Evolutionary conservation across 2,888 invertebrate genomes (phyloP), one percentile per base, ranked within the genome.

Genomic region (Eutolmus rufibarbis): DNA sequence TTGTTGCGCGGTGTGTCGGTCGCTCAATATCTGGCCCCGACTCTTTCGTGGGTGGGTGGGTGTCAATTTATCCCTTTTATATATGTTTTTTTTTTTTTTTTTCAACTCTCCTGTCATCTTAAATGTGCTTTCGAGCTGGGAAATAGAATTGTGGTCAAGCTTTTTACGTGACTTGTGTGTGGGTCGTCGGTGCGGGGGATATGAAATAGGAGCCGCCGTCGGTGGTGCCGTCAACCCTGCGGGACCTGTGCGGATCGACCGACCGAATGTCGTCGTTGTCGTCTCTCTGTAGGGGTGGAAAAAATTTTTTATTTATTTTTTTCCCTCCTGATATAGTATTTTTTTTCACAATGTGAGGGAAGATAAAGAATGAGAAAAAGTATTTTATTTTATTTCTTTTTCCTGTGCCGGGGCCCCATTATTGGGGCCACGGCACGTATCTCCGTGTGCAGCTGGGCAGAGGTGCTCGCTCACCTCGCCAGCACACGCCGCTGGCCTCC

Each of bases 401-500:
- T 56, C 3, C 19, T 56, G 7, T 56, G 1, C 66, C 66, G 4
- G 66, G 66, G 51, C 40, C 84, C 57, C 66, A 84, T 40, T 84
- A 84, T 84, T 34, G 34, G 66, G 84, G 23, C 66, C 40, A 43
- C 84, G 40, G 66, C 66, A 84, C 66, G 66, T 84, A 66, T 16
- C 66, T 84, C 66, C 84, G 31, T 84, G 66, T 84, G 37, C 66
- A 66, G 84, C 28, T 66, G 37, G 34, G 37, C 37, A 84, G 82
- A 82, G 84, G 84, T 84, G 84, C 40, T 84, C 84, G 66, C 40
- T 84, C 74, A 84, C 84, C 84, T 84, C 84, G 84, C 84, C 51
- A 51, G 74, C 43, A 84, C 56, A 19, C 28, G 66, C 66, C 12
- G 66, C 84, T 89, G 89, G 89, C 89, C 89, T 89, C 89, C 88